Conservation (phyloP, 2,113 vertebrate species). For the Corythaeola cristata region DNA sequence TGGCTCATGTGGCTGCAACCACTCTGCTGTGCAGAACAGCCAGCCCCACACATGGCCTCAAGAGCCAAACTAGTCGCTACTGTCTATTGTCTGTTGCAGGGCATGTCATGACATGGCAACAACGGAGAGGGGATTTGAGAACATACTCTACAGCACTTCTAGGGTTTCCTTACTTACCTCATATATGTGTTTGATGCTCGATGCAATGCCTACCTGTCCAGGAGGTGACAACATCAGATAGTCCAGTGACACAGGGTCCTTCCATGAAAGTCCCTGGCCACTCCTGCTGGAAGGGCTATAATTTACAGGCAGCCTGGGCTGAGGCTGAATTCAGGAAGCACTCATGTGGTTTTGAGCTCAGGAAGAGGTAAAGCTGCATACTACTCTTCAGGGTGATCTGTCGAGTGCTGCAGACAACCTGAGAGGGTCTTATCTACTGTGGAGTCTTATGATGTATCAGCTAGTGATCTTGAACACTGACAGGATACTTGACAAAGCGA, state of each 20-base stretch:
- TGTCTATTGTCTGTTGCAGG: background rate
- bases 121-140: background rate
- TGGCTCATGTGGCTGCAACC: background rate
- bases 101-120: accelerated
- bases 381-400: background rate
- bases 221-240: background rate
- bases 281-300: background rate
- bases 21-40: background rate
- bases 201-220: background rate
- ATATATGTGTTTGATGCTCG: background rate
- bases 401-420: background rate
- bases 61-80: background rate
- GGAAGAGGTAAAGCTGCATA: background rate
- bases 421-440: background rate
- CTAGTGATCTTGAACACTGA: background rate
- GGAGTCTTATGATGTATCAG: background rate
- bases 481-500: background rate
- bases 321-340: background rate
- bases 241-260: background rate
- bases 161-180: background rate
- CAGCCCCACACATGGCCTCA: background rate
- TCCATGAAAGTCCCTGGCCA: background rate
- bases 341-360: background rate
- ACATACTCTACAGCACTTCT: background rate
- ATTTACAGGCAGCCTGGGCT: background rate